Evolutionary conservation across 2,113 vertebrate species (phyloP), one percentile per base, ranked within the genome.

Genomic region (Chionis minor): DNA sequence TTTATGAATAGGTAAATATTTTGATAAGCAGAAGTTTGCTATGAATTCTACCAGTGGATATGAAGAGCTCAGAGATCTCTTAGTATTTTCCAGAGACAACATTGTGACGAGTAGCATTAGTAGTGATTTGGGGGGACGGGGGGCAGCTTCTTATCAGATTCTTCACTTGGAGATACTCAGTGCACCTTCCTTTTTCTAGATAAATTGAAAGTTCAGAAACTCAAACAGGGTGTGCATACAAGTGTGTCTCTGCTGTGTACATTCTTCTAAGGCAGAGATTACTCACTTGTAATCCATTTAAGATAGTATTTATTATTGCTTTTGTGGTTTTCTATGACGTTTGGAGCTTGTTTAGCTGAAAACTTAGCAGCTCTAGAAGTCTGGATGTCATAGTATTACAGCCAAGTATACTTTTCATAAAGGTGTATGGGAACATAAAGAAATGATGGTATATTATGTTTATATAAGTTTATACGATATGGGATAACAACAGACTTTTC

Each of bases 201-300:
- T 2, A 35, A 58, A 33, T 6, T 59, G 6, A 44, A 63, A 52
- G 4, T 55, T 63, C 27, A 74, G 38, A 33, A 70, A 20, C 8
- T 42, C 18, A 42, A 59, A 20, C 4, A 55, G 9, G 2, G 6
- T 44, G 6, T 21, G 12, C 1, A 0, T 35, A 6, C 4, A 3
- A 14, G 5, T 27, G 6, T 62, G 15, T 28, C 3, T 62, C 20
- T 70, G 4, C 28, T 69, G 6, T 47, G 10, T 65, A 5, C 7
- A 11, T 69, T 54, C 1, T 54, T n/a, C 20, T 49, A 21, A 87
- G 20, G 0, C 14, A 67, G 52, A 88, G 35, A 35, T 65, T 63
- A 21, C 14, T 28, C 28, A n/a, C 0, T 35, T 70, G 5, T 14
- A 71, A 58, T 44, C 14, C 8, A 13, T 35, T 16, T 70, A 33